Conservation (phyloP, 1,140 invertebrate species). For the Geopemphigus sp. region DNA sequence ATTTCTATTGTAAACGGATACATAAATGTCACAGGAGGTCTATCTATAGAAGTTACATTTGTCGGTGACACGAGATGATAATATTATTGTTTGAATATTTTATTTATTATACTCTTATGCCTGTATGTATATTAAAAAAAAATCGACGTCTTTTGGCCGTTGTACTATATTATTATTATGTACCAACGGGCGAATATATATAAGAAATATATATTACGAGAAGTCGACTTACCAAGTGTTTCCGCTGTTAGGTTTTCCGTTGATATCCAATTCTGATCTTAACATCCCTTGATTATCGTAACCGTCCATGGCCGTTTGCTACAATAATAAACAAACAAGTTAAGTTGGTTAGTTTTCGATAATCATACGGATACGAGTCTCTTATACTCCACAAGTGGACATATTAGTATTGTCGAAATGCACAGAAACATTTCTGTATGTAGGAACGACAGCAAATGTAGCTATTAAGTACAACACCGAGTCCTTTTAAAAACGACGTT, state of each 20-base stretch:
- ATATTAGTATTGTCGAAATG: too few species aligned
- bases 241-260: conserved; percentile 32
- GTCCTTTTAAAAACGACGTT: too few species aligned
- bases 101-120: not conserved
- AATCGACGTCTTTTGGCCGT: too few species aligned
- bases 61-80: not conserved
- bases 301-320: conserved; percentile 22
- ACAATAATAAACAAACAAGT: not conserved
- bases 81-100: not conserved
- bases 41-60: not conserved
- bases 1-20: not conserved
- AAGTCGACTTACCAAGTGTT: conserved; percentile 7
- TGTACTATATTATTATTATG: not conserved
- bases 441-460: too few species aligned
- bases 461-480: too few species aligned
- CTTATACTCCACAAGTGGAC: too few species aligned
- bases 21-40: not conserved
- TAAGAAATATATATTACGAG: not conserved
- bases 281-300: conserved; percentile 42
- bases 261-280: conserved; percentile 32
- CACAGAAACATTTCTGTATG: too few species aligned
- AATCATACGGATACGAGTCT: not conserved
- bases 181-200: not conserved
- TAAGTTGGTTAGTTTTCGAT: not conserved
- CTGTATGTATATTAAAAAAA: not conserved